These are phyloP conservation scores for Antitype chi DNA, from an alignment of 2,888 invertebrate genomes.

Conservation along the genomic window DNA sequence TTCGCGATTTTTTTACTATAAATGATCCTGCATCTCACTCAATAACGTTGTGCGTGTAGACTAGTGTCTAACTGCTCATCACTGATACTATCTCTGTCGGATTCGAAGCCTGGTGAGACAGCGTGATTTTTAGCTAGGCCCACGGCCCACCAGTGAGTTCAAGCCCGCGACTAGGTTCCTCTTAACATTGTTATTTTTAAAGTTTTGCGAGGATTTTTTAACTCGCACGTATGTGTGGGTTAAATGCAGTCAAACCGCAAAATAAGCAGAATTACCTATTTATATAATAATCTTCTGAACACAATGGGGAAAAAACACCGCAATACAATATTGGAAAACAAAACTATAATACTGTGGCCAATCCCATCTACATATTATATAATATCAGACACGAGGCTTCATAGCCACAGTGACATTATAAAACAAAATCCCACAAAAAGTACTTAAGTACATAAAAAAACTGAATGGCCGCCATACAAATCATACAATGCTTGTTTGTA, in stretches of 20 bases:
- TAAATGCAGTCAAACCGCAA: too few species aligned
- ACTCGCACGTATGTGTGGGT: neutral
- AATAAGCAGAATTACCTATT: neutral
- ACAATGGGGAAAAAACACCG: slow-evolving; percentile 6
- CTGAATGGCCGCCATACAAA: slow-evolving; percentile 41
- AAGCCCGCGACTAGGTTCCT: too few species aligned
- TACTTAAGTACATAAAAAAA: slow-evolving; percentile 18
- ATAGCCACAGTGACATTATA: slow-evolving; percentile 27
- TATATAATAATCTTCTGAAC: neutral
- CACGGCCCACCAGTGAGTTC: too few species aligned
- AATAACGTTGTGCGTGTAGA: too few species aligned
- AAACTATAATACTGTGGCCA: slow-evolving; percentile 13
- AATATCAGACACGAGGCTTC: slow-evolving; percentile 27
- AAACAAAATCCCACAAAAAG: slow-evolving; percentile 43
- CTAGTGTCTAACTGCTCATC: too few species aligned
- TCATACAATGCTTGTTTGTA: slow-evolving; percentile 49
- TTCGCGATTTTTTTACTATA: too few species aligned
- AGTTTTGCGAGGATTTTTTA: too few species aligned
- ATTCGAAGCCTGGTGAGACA: too few species aligned
- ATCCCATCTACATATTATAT: slow-evolving; percentile 31
- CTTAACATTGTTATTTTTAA: too few species aligned
- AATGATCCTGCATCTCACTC: too few species aligned
- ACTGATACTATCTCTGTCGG: too few species aligned
- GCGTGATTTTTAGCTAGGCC: too few species aligned
- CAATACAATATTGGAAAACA: slow-evolving; percentile 7